A percentile compares a stretch with the other conserved stretches of the same genome.
Evolutionary conservation across 2,797 vertebrate genomes (phyloP).

Genomic region (Sardinella longiceps): DNA sequence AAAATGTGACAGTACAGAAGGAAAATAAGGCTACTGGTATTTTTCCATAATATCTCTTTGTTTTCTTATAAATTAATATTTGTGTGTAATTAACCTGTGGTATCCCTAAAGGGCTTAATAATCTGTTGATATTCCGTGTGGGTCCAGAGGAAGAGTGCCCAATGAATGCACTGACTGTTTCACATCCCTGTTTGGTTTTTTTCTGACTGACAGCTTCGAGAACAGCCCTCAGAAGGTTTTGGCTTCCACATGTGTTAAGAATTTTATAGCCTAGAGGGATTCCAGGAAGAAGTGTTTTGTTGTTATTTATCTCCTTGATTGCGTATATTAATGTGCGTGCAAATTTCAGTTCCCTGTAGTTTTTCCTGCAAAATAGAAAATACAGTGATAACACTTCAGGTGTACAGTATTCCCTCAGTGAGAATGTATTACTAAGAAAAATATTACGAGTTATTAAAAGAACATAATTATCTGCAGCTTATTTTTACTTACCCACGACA

Average conservation of each 20-base stretch:
- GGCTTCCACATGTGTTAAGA: background rate
- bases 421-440: too few relatives aligned
- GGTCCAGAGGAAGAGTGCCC: conserved; percentile 11
- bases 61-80: too few relatives aligned
- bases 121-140: background rate
- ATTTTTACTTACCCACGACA: background rate
- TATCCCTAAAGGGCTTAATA: background rate
- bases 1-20: too few relatives aligned
- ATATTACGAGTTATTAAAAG: background rate
- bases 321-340: conserved; percentile 66
- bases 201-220: background rate
- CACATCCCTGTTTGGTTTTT: background rate
- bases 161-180: background rate
- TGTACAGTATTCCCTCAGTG: too few relatives aligned
- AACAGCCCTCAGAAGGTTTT: background rate
- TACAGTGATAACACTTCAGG: too few relatives aligned
- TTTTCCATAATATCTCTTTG: too few relatives aligned
- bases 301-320: conserved; percentile 64
- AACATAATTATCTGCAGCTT: too few relatives aligned
- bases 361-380: too few relatives aligned
- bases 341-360: conserved; percentile 66
- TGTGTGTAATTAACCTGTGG: background rate
- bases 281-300: background rate
- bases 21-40: too few relatives aligned
- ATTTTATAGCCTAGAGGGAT: background rate